Percentiles rank a stretch among this genome's conserved stretches.
phyloP scores from a whole-genome alignment of 2,113 vertebrate genomes.

The Pseudorectes ferrugineus region DNA sequence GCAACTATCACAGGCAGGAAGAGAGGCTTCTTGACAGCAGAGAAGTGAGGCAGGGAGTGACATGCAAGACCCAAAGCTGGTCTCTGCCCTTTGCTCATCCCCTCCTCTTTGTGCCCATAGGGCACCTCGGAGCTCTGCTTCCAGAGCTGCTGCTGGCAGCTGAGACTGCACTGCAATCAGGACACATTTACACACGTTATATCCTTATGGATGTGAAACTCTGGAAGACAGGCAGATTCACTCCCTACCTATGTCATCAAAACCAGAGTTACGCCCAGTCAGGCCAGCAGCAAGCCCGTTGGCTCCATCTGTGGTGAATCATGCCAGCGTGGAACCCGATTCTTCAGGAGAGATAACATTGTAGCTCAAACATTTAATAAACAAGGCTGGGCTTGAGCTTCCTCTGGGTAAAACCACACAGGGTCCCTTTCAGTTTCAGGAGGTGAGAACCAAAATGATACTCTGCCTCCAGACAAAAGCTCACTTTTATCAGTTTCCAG shows the following conservation, averaged over 20 bases:
- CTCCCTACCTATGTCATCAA: background rate
- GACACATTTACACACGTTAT: rapidly evolving
- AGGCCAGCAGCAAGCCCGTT: background rate
- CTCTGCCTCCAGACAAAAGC: slow-evolving; percentile 23
- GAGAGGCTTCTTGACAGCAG: background rate
- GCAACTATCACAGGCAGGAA: background rate
- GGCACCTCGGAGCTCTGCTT: rapidly evolving
- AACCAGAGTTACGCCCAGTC: background rate
- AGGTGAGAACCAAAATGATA: slow-evolving; percentile 18
- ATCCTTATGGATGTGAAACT: background rate
- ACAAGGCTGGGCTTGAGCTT: slow-evolving; percentile 35
- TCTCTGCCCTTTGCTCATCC: background rate
- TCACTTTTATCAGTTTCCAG: slow-evolving; percentile 29
- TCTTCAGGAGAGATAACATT: slow-evolving; percentile 21
- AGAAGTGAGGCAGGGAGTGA: background rate
- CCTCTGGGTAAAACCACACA: slow-evolving; percentile 42
- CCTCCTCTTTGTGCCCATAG: background rate
- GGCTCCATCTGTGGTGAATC: slow-evolving; percentile 12
- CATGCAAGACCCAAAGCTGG: background rate
- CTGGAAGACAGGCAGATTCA: background rate
- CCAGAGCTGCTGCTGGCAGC: background rate
- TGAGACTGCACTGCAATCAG: rapidly evolving
- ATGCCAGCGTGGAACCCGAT: slow-evolving; percentile 13
- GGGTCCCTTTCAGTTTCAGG: slow-evolving; percentile 31
- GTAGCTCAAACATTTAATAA: background rate